Evolutionary conservation across 2,888 invertebrate genomes (phyloP), one percentile per base, ranked within the genome.

Genomic region (Palloptera scutellata): DNA sequence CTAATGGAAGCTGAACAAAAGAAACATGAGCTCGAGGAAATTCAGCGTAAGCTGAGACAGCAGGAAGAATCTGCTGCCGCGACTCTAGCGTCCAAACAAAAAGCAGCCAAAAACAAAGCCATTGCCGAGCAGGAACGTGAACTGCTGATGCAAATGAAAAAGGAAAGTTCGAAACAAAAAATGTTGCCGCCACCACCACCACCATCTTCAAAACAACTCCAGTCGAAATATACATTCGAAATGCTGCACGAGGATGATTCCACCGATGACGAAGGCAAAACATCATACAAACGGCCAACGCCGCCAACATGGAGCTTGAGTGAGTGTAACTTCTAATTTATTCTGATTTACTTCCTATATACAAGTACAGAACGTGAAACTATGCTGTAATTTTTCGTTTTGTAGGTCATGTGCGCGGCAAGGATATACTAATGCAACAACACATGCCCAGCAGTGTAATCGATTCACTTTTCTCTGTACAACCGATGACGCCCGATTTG

Each of bases 401-500:
- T 69, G 0, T 59, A 81, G 81, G 77, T 64, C 78, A 86, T 75
- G 81, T 83, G 11, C 88, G 90, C 4, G 84, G 81, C 58, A 70
- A 74, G 0, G 84, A 83, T 57, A 86, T 90, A 53, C 69, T 72
- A 1, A 75, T 86, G 59, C 90, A 90, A 75, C 79, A 85, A 17
- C 79, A 79, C 60, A 75, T 88, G 17, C 76, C 83, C 0, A 74
- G 84, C 1, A 73, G 76, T 30, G 82, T 86, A 68, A 84, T 90
- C 53, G 89, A 89, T 78, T 86, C 86, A 40, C 86, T 91, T 80
- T 92, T 91, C 85, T 86, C 86, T 1, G 87, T 88, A 70, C 86
- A 88, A 70, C 87, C 87, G 65, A 87, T 88, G 81, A 88, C 88
- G 2, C 90, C 91, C 1, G 90, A 92, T 86, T 86, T 93, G 69